These are phyloP conservation scores for Crotalus viridis DNA, from an alignment of 2,113 vertebrate genomes.

Conservation along the genomic window DNA sequence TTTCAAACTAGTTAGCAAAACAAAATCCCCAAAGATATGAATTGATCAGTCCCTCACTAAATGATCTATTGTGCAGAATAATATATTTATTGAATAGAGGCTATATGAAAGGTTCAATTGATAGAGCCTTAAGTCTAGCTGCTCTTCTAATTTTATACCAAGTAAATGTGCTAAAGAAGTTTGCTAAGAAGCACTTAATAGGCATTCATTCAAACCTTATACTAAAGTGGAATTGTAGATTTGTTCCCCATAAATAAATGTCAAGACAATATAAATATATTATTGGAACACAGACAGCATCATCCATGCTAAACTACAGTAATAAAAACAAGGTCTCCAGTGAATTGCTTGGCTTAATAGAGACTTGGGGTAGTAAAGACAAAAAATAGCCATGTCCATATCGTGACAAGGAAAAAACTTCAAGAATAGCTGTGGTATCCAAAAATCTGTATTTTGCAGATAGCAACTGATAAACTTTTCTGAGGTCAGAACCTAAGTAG, in stretches of 20 bases:
- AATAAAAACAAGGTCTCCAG: not conserved
- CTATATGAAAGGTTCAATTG: slow-evolving; percentile 5
- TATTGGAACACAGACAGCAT: slow-evolving; percentile 27
- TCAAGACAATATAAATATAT: slow-evolving; percentile 28
- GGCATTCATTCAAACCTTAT: slow-evolving; percentile 26
- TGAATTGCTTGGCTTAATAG: slow-evolving; percentile 33
- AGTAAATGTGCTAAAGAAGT: not conserved
- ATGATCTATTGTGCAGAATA: slow-evolving; percentile 16
- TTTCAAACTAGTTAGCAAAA: not conserved
- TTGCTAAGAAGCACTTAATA: slow-evolving; percentile 32
- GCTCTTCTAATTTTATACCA: not conserved
- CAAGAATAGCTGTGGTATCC: not conserved
- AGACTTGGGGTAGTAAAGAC: slow-evolving; percentile 4
- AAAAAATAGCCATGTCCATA: not conserved
- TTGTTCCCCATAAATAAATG: slow-evolving; percentile 43
- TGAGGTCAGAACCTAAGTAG: not conserved
- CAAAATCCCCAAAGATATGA: slow-evolving; percentile 12
- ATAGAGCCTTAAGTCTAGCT: slow-evolving; percentile 31
- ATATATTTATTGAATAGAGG: slow-evolving; percentile 31
- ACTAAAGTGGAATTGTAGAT: slow-evolving; percentile 28
- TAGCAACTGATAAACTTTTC: not conserved
- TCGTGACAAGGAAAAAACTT: fast-evolving
- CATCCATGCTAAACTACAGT: slow-evolving; percentile 40
- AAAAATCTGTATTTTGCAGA: not conserved
- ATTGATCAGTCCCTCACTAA: slow-evolving; percentile 14